Percentiles rank a stretch among this genome's conserved stretches.
Evolutionary conservation across 2,797 vertebrate species (phyloP).

Genomic region (Pipistrellus pygmaeus): DNA sequence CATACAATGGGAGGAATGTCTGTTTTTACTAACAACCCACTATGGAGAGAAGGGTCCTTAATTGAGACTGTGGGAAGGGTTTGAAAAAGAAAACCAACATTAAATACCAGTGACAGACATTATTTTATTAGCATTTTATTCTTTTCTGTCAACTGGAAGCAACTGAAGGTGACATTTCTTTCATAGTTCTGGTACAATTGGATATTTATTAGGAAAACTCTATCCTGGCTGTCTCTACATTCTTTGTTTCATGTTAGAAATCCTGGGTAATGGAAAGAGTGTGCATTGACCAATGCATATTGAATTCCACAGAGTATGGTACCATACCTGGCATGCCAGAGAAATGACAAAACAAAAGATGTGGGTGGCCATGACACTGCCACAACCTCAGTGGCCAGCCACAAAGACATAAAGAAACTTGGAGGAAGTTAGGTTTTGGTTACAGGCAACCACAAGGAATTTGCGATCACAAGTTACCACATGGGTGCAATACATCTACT

Average conservation of each 20-base stretch:
- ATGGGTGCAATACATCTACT: fast-evolving
- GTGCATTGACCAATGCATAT: neutral
- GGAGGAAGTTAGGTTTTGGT: neutral
- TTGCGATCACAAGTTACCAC: neutral
- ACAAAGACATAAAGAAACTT: neutral
- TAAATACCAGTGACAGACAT: neutral
- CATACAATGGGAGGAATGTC: fast-evolving
- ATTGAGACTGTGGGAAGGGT: neutral
- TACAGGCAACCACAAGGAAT: neutral
- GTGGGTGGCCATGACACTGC: neutral
- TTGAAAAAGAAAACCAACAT: neutral
- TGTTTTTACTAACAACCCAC: fast-evolving
- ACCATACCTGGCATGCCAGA: neutral
- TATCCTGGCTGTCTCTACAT: neutral
- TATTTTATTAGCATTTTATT: neutral
- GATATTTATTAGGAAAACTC: neutral
- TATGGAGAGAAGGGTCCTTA: neutral
- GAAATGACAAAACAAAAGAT: neutral
- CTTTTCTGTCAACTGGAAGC: neutral
- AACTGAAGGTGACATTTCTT: neutral
- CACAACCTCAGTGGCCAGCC: neutral
- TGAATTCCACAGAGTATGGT: neutral
- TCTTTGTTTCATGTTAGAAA: neutral
- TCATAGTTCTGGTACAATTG: neutral
- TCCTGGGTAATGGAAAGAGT: neutral